These are phyloP conservation scores for Nomada lathburiana DNA, from an alignment of 2,888 invertebrate genomes.

Conservation along the genomic window DNA sequence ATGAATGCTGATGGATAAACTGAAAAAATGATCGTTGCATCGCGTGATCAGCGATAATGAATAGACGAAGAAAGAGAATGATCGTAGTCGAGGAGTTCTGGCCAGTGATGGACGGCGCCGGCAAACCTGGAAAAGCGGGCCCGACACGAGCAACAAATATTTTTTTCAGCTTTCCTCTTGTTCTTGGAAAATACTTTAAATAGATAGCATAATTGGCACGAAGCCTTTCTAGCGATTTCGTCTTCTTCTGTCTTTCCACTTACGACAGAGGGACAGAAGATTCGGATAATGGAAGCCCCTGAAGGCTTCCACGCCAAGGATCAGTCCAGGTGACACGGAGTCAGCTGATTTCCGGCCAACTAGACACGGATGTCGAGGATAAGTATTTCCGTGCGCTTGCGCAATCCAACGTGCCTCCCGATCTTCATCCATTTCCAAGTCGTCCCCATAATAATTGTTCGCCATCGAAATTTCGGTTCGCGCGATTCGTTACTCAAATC, in stretches of 20 bases:
- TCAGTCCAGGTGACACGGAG: conserved; percentile 84
- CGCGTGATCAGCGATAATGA: conserved; percentile 74
- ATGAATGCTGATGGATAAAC: conserved; percentile 69
- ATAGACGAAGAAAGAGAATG: conserved; percentile 70
- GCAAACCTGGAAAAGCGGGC: conserved; percentile 80
- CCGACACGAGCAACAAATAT: conserved; percentile 81
- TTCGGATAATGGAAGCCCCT: conserved; percentile 56
- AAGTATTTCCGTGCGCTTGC: conserved; percentile 17
- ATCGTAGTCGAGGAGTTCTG: conserved; percentile 77
- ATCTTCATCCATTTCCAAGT: neutral
- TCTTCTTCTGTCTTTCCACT: conserved; percentile 45
- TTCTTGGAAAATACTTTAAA: conserved; percentile 11
- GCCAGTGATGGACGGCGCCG: conserved; percentile 77
- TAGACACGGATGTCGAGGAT: conserved; percentile 30
- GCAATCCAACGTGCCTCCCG: neutral
- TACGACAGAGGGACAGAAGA: conserved; percentile 57
- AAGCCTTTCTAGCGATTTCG: conserved; percentile 69
- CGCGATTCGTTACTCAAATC: neutral
- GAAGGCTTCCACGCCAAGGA: conserved; percentile 78
- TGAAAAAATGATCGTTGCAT: conserved; percentile 83
- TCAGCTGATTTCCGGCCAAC: conserved; percentile 81
- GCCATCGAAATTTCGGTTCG: conserved; percentile 60
- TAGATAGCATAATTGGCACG: conserved; percentile 74
- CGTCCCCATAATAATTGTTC: neutral
- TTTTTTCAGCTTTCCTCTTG: conserved; percentile 77